phyloP scores from a whole-genome alignment of 2,113 vertebrate genomes.

The Oxyura jamaicensis region DNA sequence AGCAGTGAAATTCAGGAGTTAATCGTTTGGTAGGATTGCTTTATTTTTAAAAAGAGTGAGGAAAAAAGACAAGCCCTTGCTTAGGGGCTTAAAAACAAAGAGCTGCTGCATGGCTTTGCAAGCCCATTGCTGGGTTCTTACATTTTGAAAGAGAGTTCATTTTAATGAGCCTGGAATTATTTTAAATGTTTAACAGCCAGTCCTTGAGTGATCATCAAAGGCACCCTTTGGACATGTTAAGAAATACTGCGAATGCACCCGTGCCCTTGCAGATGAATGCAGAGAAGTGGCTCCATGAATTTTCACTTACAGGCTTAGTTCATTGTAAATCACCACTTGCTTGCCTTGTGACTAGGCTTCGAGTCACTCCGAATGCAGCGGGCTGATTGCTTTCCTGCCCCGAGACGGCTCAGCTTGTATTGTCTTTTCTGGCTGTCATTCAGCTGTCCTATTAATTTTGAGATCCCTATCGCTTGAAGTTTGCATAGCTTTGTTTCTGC shows the following conservation, averaged over 20 bases:
- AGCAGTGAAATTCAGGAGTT: constrained; percentile 36
- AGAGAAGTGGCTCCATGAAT: constrained; percentile 47
- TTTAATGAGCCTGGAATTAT: constrained; percentile 62
- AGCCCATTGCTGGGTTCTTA: constrained; percentile 13
- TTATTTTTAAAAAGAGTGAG: constrained; percentile 18
- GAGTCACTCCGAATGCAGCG: constrained; percentile 30
- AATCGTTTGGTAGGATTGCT: background rate
- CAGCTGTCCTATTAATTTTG: constrained; percentile 59
- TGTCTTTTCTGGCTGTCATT: constrained; percentile 47
- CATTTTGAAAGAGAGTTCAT: constrained; percentile 39
- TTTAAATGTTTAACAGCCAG: constrained; percentile 63
- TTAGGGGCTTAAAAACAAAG: constrained; percentile 40
- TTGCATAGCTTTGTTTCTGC: constrained; percentile 25
- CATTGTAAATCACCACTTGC: constrained; percentile 58
- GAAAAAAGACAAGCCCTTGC: background rate
- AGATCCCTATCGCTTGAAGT: constrained; percentile 54
- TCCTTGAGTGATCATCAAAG: constrained; percentile 64
- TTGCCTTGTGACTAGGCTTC: constrained; percentile 30
- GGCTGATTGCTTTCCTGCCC: constrained; percentile 54
- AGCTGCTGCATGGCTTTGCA: constrained; percentile 21
- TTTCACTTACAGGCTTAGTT: constrained; percentile 56
- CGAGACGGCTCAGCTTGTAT: background rate
- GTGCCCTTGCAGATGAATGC: constrained; percentile 27
- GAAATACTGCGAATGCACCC: constrained; percentile 55
- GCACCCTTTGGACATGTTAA: constrained; percentile 44